phyloP scores from a whole-genome alignment of 2,113 vertebrate species.

The Caloenas nicobarica region DNA sequence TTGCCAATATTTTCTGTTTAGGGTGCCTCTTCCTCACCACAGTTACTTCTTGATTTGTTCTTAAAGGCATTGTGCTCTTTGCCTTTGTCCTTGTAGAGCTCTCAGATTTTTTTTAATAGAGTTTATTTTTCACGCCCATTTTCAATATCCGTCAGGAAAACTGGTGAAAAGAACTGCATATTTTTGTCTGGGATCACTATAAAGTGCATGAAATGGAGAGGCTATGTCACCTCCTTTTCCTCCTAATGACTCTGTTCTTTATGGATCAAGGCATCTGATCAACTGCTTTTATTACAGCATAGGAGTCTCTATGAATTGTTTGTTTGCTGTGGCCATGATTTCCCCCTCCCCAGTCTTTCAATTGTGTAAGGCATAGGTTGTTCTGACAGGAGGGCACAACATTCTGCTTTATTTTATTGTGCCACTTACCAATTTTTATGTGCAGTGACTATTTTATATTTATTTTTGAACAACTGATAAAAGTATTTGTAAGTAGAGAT shows the following conservation, averaged over 20 bases:
- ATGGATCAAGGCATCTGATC: conserved; percentile 4
- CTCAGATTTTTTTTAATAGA: background rate
- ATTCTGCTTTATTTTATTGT: background rate
- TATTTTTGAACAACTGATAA: background rate
- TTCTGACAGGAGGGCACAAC: background rate
- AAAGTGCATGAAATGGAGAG: background rate
- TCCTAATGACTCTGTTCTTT: conserved; percentile 2
- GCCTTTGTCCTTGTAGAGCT: background rate
- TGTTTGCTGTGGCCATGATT: background rate
- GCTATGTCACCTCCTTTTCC: background rate
- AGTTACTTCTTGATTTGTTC: background rate
- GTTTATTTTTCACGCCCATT: background rate
- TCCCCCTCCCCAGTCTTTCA: background rate
- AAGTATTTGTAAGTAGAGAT: background rate
- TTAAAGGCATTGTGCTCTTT: background rate
- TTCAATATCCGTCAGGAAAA: background rate
- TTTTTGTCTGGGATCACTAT: background rate
- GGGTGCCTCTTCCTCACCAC: background rate
- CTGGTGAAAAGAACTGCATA: background rate
- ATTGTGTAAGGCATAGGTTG: background rate
- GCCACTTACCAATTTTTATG: background rate
- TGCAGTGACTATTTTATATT: background rate
- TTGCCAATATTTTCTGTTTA: background rate
- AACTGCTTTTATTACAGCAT: conserved; percentile 23
- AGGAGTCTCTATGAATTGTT: background rate